phyloP scores from a whole-genome alignment of 1,140 invertebrate species.

The Rhynchophorus ferrugineus region DNA sequence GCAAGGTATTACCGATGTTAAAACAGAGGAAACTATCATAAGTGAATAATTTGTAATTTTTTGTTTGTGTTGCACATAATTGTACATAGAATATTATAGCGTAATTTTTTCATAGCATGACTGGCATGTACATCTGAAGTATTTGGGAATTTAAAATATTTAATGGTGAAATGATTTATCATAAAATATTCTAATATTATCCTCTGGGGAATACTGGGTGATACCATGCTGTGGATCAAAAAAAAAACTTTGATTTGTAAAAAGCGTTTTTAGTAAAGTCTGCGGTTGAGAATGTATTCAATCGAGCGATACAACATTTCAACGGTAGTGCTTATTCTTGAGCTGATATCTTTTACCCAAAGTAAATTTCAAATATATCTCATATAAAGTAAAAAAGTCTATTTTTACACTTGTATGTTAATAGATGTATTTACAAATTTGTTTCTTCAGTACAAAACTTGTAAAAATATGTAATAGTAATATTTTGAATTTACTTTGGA shows the following conservation, averaged over 20 bases:
- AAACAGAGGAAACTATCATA: constrained; percentile 39
- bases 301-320: neutral
- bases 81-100: constrained; percentile 2
- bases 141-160: too few species aligned
- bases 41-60: constrained; percentile 34
- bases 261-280: neutral
- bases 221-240: too few species aligned
- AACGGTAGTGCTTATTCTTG: neutral
- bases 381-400: neutral
- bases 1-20: constrained; percentile 51
- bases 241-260: neutral
- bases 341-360: neutral
- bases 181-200: too few species aligned
- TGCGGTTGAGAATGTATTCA: neutral
- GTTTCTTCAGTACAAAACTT: too few species aligned
- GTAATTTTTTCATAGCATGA: neutral
- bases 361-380: neutral
- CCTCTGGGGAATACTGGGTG: too few species aligned
- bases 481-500: neutral
- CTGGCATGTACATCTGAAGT: neutral
- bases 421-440: neutral
- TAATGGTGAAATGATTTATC: too few species aligned
- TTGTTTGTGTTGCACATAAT: constrained; percentile 3
- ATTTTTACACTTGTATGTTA: neutral
- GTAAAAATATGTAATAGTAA: too few species aligned